Evolutionary conservation across 2,888 invertebrate genomes (phyloP), one percentile per base, ranked within the genome.

Genomic region (Proisotoma minuta): DNA sequence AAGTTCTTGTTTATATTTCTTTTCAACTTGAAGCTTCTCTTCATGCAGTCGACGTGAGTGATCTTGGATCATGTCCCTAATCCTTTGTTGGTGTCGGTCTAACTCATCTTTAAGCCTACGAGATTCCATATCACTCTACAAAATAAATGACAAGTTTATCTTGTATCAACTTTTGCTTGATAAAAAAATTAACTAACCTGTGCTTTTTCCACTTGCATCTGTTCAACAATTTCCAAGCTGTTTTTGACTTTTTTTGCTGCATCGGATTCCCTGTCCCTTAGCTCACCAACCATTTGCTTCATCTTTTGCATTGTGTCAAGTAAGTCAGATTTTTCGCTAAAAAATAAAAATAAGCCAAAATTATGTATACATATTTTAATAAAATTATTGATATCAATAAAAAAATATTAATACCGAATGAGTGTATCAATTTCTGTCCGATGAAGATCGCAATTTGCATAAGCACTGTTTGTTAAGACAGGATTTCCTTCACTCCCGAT

Each of bases 171-270:
- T 34, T 10, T 34, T 34, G 34, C 34, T 10, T 34, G 15, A 34
- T 34, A 15, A 34, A 10, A 15, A 43, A 43, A 43, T 5, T 18
- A 20, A 27, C 8, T 66, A 66, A 74, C 75, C 73, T 76, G 77
- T 64, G 84, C 85, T 74, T 88, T 86, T 75, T 91, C 90, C 72
- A 88, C 88, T 62, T 88, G 84, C 1, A 88, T 84, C 73, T 89
- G 86, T 62, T 88, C 86, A 20, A 84, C 86, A n/a, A 84, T 81
- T 68, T 90, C 89, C 2, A 85, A 81, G 47, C 84, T 83, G 59
- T 85, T 79, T 74, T 86, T 86, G 53, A 84, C 84, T 74, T 86
- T 84, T 57, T 83, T 81, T n/a, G 79, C 79, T 0, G 84, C 82
- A 43, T 84, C 84, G 18, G 81, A 78, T 74, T 87, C 87, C 52